These are phyloP conservation scores for Capreolus pygargus DNA, from an alignment of 2,113 vertebrate genomes.

Conservation along the genomic window DNA sequence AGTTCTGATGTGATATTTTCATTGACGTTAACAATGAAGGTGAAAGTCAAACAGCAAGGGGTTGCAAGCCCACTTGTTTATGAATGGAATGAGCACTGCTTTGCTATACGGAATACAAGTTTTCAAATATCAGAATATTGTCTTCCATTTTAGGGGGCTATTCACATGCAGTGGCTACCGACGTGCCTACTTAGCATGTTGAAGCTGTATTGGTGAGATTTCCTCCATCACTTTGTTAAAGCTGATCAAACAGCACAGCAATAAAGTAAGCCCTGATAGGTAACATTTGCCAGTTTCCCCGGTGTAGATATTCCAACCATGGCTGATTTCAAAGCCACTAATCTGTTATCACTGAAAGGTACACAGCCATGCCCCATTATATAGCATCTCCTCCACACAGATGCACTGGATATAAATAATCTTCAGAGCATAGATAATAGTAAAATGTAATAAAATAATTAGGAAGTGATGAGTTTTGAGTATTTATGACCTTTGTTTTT, in stretches of 20 bases:
- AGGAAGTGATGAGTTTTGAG: constrained; percentile 65
- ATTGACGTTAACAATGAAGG: background rate
- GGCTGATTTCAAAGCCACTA: background rate
- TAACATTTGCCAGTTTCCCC: accelerated
- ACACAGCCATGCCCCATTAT: accelerated
- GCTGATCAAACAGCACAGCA: background rate
- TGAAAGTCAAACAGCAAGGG: background rate
- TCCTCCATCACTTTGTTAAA: background rate
- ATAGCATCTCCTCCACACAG: background rate
- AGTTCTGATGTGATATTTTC: background rate
- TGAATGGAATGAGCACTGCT: accelerated
- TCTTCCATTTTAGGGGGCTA: background rate
- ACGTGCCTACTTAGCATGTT: accelerated
- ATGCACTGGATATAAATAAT: background rate
- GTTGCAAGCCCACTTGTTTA: background rate
- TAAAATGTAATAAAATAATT: constrained; percentile 71
- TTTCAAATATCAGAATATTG: background rate
- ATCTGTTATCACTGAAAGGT: accelerated
- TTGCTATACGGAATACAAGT: background rate
- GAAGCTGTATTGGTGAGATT: too few species aligned
- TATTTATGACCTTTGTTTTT: constrained; percentile 65
- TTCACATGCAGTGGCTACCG: background rate
- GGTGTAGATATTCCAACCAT: background rate
- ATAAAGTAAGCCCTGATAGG: background rate
- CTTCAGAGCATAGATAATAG: constrained; percentile 40